These are phyloP conservation scores for Morphnarchus princeps DNA, from an alignment of 2,113 vertebrate species.

Conservation along the genomic window DNA sequence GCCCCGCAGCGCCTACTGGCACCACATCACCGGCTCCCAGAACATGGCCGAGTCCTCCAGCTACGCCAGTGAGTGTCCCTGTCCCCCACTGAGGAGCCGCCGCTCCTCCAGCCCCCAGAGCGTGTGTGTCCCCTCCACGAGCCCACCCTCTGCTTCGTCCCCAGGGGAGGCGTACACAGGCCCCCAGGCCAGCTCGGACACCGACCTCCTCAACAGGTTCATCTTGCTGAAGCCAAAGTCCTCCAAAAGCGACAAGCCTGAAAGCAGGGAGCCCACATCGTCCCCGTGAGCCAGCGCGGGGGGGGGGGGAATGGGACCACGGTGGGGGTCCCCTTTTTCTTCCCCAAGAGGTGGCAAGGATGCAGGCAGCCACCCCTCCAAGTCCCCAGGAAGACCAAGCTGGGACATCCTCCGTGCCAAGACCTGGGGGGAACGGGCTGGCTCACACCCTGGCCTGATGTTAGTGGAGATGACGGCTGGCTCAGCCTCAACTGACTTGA, in stretches of 20 bases:
- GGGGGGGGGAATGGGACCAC: background rate
- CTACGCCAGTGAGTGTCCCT: constrained; percentile 66
- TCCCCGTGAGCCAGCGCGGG: constrained; percentile 40
- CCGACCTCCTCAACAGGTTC: constrained; percentile 75
- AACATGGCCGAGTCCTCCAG: constrained; percentile 76
- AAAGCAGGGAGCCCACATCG: constrained; percentile 32
- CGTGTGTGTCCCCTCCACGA: background rate
- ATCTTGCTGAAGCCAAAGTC: constrained; percentile 78
- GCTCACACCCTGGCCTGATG: background rate
- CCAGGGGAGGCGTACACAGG: constrained; percentile 55
- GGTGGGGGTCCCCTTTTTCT: background rate
- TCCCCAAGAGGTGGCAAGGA: background rate
- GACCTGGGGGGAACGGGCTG: background rate
- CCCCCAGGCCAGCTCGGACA: constrained; percentile 74
- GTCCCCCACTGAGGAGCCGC: fast-evolving
- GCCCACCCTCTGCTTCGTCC: background rate
- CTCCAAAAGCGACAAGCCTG: constrained; percentile 37
- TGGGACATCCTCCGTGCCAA: background rate
- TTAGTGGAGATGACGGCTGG: background rate
- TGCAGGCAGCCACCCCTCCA: background rate
- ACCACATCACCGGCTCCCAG: constrained; percentile 91
- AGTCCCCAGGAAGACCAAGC: background rate
- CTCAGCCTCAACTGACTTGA: constrained; percentile 65
- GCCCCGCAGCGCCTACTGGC: constrained; percentile 93
- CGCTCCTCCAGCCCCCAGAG: background rate